phyloP scores from a whole-genome alignment of 2,797 vertebrate species.

The Danio tinwini region DNA sequence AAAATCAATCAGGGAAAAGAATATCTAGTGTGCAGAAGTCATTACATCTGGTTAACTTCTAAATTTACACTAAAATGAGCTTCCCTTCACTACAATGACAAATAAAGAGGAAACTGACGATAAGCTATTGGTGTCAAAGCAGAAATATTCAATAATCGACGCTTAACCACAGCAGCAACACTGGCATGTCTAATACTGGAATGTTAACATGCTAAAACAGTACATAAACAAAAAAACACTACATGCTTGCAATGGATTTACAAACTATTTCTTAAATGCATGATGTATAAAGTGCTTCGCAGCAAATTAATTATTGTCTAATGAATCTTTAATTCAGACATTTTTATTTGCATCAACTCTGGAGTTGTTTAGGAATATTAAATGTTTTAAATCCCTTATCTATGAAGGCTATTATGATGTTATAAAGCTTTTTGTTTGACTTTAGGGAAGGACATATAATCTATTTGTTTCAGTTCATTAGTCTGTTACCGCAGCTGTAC shows the following conservation, averaged over 20 bases:
- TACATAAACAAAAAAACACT: no score
- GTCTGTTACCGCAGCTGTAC: not conserved
- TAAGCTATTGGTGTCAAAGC: not conserved
- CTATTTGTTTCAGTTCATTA: not conserved
- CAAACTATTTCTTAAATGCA: not conserved
- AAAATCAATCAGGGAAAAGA: not conserved
- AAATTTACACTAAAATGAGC: not conserved
- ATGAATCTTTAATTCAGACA: not conserved
- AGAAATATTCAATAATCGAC: not conserved
- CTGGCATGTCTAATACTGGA: not conserved
- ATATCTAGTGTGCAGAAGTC: not conserved
- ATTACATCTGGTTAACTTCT: not conserved
- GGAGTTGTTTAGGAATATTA: not conserved
- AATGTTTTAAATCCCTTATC: not conserved
- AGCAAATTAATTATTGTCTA: not conserved
- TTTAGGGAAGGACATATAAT: not conserved
- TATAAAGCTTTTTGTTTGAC: not conserved
- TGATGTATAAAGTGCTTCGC: not conserved
- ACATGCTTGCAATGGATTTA: not conserved
- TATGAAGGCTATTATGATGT: not conserved
- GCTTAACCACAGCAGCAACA: not conserved
- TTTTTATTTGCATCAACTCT: not conserved
- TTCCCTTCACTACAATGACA: not conserved
- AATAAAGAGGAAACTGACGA: not conserved
- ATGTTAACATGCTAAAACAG: not conserved